Evolutionary conservation across 2,797 vertebrate species (phyloP).

Genomic region (Gallinago nigripennis): DNA sequence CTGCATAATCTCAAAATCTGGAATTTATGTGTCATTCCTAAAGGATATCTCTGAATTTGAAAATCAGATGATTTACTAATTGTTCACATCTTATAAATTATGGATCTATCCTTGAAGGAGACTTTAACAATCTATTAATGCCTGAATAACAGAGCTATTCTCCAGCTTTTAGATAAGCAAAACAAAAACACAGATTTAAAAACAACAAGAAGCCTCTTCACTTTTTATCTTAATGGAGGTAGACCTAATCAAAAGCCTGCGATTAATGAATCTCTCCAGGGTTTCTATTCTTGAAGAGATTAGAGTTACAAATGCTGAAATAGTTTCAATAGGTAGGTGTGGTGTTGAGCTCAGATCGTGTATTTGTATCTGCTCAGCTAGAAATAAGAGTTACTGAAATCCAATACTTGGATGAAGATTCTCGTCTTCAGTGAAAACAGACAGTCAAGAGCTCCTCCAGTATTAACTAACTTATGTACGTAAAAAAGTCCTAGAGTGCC

Average conservation of each 20-base stretch:
- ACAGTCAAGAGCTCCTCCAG: neutral
- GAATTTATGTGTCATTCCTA: neutral
- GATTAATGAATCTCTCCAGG: constrained; percentile 32
- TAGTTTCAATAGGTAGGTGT: neutral
- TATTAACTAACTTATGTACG: neutral
- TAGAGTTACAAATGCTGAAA: constrained; percentile 14
- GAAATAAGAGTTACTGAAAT: neutral
- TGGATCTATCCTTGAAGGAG: neutral
- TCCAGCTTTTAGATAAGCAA: constrained; percentile 26
- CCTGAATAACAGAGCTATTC: neutral
- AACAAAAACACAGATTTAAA: constrained; percentile 1
- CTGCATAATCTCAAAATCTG: neutral
- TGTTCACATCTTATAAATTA: neutral
- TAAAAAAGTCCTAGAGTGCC: neutral
- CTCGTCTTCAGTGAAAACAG: neutral
- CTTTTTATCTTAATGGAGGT: constrained; percentile 51
- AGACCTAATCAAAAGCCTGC: constrained; percentile 46
- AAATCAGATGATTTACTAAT: neutral
- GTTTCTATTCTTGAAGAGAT: constrained; percentile 35
- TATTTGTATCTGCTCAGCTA: neutral
- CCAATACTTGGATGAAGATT: neutral
- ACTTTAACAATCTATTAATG: neutral
- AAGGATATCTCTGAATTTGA: neutral
- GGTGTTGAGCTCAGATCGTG: neutral
- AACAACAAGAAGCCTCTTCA: constrained; percentile 15